Conservation (phyloP, 2,888 invertebrate species). For the Dryobotodes eremita region DNA sequence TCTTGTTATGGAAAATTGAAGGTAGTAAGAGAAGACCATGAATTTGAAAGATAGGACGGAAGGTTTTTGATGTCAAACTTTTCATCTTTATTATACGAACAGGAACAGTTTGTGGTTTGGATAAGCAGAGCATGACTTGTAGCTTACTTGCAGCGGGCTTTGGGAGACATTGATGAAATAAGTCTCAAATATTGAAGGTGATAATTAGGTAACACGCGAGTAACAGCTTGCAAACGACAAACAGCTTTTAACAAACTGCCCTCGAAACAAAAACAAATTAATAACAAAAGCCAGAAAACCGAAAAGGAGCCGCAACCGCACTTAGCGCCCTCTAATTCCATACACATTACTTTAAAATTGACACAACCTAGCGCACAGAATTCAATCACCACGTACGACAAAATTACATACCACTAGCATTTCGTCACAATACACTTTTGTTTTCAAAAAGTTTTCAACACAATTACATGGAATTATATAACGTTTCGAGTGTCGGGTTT, state of each 20-base stretch:
- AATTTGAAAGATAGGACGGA: too few species aligned
- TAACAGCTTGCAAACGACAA: conserved; percentile 39
- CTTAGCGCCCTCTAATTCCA: conserved; percentile 39
- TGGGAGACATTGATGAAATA: not conserved
- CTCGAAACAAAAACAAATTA: conserved; percentile 18
- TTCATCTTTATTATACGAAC: not conserved
- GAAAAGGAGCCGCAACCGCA: conserved; percentile 27
- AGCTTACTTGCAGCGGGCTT: not conserved
- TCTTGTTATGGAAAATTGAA: not conserved
- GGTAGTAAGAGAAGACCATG: not conserved
- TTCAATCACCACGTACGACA: conserved; percentile 50
- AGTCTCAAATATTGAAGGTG: not conserved
- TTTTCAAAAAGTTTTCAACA: conserved; percentile 64
- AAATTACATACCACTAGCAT: conserved; percentile 57
- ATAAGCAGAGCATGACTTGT: not conserved
- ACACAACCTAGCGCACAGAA: conserved; percentile 43
- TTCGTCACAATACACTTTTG: conserved; percentile 69
- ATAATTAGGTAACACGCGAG: not conserved
- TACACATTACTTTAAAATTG: conserved; percentile 42
- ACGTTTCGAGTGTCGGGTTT: conserved; percentile 59
- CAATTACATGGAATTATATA: conserved; percentile 68
- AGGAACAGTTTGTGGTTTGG: not conserved
- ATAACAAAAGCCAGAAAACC: conserved; percentile 8
- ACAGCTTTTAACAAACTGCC: conserved; percentile 5
- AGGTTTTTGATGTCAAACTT: not conserved